Conservation (phyloP, 2,888 invertebrate genomes). For the Idaea dimidiata region DNA sequence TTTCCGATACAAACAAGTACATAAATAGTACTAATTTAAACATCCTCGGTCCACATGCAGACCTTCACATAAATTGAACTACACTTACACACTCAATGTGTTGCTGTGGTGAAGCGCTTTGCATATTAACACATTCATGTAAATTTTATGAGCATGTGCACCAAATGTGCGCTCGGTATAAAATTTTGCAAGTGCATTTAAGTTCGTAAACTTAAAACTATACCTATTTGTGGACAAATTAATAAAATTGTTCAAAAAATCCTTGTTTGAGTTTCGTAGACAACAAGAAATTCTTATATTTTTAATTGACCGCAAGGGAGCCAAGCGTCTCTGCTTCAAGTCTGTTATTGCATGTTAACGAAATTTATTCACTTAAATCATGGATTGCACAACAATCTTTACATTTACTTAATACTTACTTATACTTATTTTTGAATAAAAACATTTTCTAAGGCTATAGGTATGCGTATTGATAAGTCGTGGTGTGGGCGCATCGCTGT, state of each 20-base stretch:
- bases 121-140: conserved; percentile 35
- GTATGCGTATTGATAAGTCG: no score
- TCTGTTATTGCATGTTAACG: no score
- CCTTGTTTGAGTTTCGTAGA: no score
- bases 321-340: no score
- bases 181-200: conserved; percentile 18
- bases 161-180: conserved; percentile 29
- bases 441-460: no score
- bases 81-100: conserved; percentile 27
- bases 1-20: background rate
- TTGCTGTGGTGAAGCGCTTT: conserved; percentile 31
- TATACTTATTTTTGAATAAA: no score
- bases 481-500: no score
- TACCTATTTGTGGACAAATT: background rate
- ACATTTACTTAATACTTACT: no score
- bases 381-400: no score
- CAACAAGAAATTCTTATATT: no score
- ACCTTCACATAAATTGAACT: conserved; percentile 6
- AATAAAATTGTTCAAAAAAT: background rate
- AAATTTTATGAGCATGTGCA: conserved; percentile 33
- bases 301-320: no score
- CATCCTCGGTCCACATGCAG: conserved; percentile 8
- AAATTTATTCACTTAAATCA: no score
- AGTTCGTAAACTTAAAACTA: background rate
- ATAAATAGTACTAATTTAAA: conserved; percentile 6